These are phyloP conservation scores for Notolepis coatsorum DNA, from an alignment of 2,797 vertebrate species.

Conservation along the genomic window DNA sequence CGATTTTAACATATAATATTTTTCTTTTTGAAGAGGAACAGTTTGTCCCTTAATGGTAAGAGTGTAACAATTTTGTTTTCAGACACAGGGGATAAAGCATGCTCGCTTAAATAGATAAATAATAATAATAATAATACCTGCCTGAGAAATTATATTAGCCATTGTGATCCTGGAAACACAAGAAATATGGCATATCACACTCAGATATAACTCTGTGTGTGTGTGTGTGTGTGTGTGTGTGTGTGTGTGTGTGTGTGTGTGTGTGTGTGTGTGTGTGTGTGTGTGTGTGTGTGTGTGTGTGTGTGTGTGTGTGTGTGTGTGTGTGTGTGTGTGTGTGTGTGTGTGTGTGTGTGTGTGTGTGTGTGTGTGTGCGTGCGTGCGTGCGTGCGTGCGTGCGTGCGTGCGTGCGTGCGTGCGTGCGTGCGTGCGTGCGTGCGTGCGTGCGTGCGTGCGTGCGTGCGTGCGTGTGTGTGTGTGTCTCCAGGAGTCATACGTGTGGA, in stretches of 20 bases:
- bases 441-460: background rate
- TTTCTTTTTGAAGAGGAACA: no score
- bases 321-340: background rate
- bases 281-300: background rate
- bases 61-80: no score
- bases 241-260: background rate
- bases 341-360: background rate
- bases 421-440: background rate
- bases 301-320: background rate
- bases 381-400: background rate
- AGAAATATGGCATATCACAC: no score
- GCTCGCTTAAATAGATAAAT: no score
- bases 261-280: background rate
- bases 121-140: no score
- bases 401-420: conserved; percentile 15
- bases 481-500: conserved; percentile 99
- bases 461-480: conserved; percentile 40
- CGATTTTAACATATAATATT: no score
- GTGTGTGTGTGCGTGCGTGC: background rate
- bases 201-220: no score
- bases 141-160: no score
- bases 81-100: no score
- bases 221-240: background rate
- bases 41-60: no score
- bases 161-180: no score